Base-by-base conservation (phyloP, 2,113 vertebrate genomes). In the Esox niger region DNA sequence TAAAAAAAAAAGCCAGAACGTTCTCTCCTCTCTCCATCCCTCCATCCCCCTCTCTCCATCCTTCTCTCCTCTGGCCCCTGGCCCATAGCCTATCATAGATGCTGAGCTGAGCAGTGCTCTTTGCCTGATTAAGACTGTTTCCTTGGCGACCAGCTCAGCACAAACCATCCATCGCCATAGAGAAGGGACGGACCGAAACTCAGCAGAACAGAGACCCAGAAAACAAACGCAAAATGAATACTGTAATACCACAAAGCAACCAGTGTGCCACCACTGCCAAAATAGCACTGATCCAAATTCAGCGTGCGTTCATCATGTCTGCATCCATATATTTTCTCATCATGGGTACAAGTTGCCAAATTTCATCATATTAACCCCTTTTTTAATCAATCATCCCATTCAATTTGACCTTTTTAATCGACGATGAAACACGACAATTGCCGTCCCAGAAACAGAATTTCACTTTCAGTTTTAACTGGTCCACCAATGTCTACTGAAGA, bases 141-240 rank as follows among this genome's bases (percentile, higher is more conserved):
- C 83, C 75, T 78, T 33, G 56, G 79, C 68, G 78, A 85, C 70
- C 62, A 83, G 70, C 83, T 87, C 84, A 88, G 82, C 80, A 85
- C 73, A 80, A 71, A 30, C 54, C 79, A 73, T 78, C 71, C 62
- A 73, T 47, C 35, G 62, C 46, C 71, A 76, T 70, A 71, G 81
- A 78, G 67, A 35, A 46, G 43, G 64, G 26, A 61, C 27, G 58
- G 74, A 68, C 33, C 66, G 15, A 64, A 58, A 54, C 73, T 75
- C 76, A 84, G 77, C 82, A 75, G 73, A 79, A 75, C 69, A 74
- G 31, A 25, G 31, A 25, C 59, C 9, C 2, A 25, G 2, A 20
- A 23, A 7, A 35, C n/a, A 61, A 9, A 35, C 4, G 9, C 15
- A 59, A 11, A 9, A 9, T 29, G 29, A 30, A 29, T 27, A 30